These are phyloP conservation scores for Ophioninae sp. DNA, from an alignment of 2,888 invertebrate genomes.

Conservation along the genomic window DNA sequence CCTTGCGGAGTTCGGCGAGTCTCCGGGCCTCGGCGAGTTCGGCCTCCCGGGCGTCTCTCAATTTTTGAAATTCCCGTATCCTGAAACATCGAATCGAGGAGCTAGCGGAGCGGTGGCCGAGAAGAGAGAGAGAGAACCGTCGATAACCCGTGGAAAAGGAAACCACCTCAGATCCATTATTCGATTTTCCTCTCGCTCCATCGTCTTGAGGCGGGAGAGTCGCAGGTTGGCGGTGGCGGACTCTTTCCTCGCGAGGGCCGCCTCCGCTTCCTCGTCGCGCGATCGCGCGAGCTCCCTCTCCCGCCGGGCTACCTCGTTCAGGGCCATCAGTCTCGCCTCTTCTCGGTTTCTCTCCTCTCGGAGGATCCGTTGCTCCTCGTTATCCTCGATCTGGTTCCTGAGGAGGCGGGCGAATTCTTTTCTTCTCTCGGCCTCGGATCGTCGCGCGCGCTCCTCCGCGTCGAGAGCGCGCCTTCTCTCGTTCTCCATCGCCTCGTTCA, in stretches of 20 bases:
- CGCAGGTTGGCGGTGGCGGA: constrained; percentile 83
- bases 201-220: constrained; percentile 84
- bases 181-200: constrained; percentile 86
- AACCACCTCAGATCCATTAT: constrained; percentile 86
- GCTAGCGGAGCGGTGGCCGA: not conserved
- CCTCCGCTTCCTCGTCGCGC: constrained; percentile 71
- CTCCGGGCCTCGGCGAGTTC: constrained; percentile 83
- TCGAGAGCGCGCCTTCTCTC: constrained; percentile 83
- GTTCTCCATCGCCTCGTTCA: constrained; percentile 88
- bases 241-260: constrained; percentile 70
- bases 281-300: constrained; percentile 85
- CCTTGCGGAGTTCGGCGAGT: constrained; percentile 84
- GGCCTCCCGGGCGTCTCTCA: constrained; percentile 85
- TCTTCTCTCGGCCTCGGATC: constrained; percentile 79
- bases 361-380: constrained; percentile 82
- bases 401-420: constrained; percentile 84
- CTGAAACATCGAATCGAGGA: constrained; percentile 68
- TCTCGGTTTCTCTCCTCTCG: constrained; percentile 87
- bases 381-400: constrained; percentile 83
- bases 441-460: constrained; percentile 84
- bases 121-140: not conserved
- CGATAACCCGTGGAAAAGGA: not conserved
- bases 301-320: constrained; percentile 85
- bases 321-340: constrained; percentile 85
- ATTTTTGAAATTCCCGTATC: constrained; percentile 85